Conservation (phyloP, 1,140 invertebrate species). For the Drosophila littoralis region DNA sequence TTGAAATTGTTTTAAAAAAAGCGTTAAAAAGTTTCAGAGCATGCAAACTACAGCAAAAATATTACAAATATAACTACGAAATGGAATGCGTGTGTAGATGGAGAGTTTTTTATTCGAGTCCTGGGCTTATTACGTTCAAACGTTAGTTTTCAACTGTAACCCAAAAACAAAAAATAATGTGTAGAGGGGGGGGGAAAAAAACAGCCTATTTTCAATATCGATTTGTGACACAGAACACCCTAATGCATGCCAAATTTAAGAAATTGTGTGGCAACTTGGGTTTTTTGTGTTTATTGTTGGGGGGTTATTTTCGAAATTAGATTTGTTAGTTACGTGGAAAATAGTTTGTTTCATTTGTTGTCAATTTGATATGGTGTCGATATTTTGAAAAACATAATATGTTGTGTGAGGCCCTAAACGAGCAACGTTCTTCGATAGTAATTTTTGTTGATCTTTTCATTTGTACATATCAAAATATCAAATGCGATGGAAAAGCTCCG, state of each 20-base stretch:
- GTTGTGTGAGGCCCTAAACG: constrained; percentile 15
- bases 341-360: not conserved
- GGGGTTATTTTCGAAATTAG: not conserved
- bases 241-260: constrained; percentile 7
- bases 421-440: not conserved
- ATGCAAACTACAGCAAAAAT: constrained; percentile 41
- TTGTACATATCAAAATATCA: constrained; percentile 12
- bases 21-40: constrained; percentile 26
- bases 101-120: constrained; percentile 2
- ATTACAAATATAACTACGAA: constrained; percentile 22
- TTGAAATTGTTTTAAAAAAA: constrained; percentile 25
- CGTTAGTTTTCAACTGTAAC: constrained; percentile 3
- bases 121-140: constrained; percentile 13
- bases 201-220: not conserved
- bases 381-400: constrained; percentile 73
- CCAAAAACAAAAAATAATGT: constrained; percentile 6
- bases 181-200: no score
- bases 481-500: constrained; percentile 14
- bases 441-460: no score
- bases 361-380: constrained; percentile 2
- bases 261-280: not conserved
- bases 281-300: not conserved
- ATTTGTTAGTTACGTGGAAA: constrained; percentile 21
- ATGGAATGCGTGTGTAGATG: not conserved
- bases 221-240: constrained; percentile 7